Percentiles rank a stretch among this genome's conserved stretches.
These are phyloP conservation scores for Ciconia nigra DNA, from an alignment of 2,797 vertebrate species.

Conservation along the genomic window DNA sequence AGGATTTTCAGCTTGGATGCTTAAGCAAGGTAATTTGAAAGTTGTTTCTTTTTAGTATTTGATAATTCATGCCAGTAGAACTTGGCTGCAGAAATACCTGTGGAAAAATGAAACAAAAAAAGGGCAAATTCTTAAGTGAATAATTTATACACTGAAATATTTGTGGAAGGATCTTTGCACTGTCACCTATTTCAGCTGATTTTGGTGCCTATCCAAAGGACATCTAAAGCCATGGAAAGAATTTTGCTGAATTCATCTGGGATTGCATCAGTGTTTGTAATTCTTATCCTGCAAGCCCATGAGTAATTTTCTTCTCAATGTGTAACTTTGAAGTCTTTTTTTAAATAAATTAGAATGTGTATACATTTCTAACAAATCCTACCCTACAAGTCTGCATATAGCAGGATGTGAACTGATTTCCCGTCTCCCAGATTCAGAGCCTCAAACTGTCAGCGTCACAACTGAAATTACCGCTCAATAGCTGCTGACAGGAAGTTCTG, in stretches of 20 bases:
- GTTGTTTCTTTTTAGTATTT: not conserved
- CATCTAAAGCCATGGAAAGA: not conserved
- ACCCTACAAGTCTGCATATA: not conserved
- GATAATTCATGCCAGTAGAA: not conserved
- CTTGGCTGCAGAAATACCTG: not conserved
- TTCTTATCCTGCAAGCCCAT: not conserved
- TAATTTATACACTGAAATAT: not conserved
- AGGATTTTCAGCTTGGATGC: not conserved
- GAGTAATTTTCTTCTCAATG: not conserved
- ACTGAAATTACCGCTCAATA: not conserved
- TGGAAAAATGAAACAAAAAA: not conserved
- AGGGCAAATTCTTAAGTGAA: not conserved
- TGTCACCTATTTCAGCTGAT: not conserved
- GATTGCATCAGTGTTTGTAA: not conserved
- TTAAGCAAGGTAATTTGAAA: not conserved
- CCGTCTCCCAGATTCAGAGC: not conserved
- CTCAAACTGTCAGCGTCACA: not conserved
- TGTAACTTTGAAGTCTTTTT: not conserved
- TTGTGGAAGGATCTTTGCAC: not conserved
- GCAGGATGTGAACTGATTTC: not conserved
- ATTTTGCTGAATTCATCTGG: not conserved
- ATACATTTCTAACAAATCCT: not conserved
- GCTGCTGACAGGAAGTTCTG: not conserved
- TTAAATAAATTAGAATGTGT: not conserved
- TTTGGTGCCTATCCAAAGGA: not conserved